Percentiles rank a stretch among this genome's conserved stretches.
These are phyloP conservation scores for Sebastes alutus DNA, from an alignment of 2,797 vertebrate species.

Conservation along the genomic window DNA sequence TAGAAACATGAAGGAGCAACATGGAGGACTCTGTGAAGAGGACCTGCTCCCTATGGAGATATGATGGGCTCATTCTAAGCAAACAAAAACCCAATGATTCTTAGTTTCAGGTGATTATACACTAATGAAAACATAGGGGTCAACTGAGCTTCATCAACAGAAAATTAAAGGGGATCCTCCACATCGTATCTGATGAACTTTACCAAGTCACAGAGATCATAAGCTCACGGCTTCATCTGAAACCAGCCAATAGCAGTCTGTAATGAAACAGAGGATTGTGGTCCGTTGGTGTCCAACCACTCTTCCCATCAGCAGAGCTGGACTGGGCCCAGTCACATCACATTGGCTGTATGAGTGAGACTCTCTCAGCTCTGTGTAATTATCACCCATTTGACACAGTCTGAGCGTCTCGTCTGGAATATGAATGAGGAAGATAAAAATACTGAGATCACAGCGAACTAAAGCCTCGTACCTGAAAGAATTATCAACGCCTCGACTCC, in stretches of 20 bases:
- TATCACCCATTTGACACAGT: slow-evolving; percentile 50
- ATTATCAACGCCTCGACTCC: slow-evolving; percentile 39
- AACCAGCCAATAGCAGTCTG: not conserved
- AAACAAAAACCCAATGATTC: too few relatives aligned
- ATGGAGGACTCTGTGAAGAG: too few relatives aligned
- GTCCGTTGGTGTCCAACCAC: not conserved
- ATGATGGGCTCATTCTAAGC: too few relatives aligned
- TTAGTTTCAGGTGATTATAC: too few relatives aligned
- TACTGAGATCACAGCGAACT: slow-evolving; percentile 13
- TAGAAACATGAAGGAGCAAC: too few relatives aligned
- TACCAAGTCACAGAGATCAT: not conserved
- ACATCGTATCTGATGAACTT: not conserved
- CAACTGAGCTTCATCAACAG: too few relatives aligned
- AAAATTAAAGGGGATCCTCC: not conserved
- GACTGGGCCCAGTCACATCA: slow-evolving; percentile 27
- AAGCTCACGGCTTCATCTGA: not conserved
- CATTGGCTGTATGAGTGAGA: slow-evolving; percentile 1
- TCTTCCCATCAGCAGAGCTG: slow-evolving; percentile 17
- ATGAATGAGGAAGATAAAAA: slow-evolving; percentile 48
- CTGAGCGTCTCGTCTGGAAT: slow-evolving; percentile 37
- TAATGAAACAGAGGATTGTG: not conserved
- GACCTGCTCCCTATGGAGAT: too few relatives aligned
- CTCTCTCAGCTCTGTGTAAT: slow-evolving; percentile 45
- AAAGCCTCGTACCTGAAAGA: slow-evolving; percentile 38
- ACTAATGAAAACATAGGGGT: too few relatives aligned